Evolutionary conservation across 2,113 vertebrate species (phyloP).

Genomic region (Mormoops blainvillei): DNA sequence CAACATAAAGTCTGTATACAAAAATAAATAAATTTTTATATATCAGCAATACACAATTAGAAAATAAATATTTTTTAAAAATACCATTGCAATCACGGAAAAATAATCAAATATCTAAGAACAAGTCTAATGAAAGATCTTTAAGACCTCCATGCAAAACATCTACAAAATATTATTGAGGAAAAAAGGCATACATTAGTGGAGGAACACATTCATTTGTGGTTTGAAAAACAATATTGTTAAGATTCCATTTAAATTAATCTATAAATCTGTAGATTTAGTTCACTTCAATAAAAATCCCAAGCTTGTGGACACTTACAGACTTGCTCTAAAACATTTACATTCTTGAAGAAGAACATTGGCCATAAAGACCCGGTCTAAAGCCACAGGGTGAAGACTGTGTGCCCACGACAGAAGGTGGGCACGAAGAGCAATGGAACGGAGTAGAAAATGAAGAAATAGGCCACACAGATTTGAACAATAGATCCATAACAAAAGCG

Average conservation of each 20-base stretch:
- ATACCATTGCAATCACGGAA: rapidly evolving
- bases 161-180: background rate
- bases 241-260: no score
- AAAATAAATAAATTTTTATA: background rate
- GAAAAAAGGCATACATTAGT: rapidly evolving
- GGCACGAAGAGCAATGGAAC: rapidly evolving
- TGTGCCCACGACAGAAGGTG: rapidly evolving
- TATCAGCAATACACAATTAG: no score
- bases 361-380: no score
- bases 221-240: background rate
- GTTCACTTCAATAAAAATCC: no score
- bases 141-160: background rate
- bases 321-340: background rate
- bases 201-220: rapidly evolving
- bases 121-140: background rate
- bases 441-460: rapidly evolving
- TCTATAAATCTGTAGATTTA: background rate
- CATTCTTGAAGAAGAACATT: background rate
- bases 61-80: background rate
- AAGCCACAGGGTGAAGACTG: background rate
- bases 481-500: rapidly evolving
- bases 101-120: background rate
- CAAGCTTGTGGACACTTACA: background rate
- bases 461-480: rapidly evolving
- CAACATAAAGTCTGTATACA: background rate